Conservation (phyloP, 2,888 invertebrate species). For the Gortyna flavago region DNA sequence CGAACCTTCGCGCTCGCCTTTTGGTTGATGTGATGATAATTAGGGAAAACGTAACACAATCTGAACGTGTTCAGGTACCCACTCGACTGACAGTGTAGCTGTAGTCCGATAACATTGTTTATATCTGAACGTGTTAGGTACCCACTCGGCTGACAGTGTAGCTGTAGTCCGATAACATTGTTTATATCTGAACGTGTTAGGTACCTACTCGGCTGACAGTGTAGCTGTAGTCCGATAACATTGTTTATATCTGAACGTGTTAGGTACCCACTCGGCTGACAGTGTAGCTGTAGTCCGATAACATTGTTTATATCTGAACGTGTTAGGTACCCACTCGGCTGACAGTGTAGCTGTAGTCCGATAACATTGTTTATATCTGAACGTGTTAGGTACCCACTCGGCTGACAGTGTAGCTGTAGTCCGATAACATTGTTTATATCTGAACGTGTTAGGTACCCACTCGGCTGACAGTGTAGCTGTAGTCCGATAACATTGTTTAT, state of each 20-base stretch:
- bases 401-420: too few relatives aligned
- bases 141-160: background rate
- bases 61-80: background rate
- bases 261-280: background rate
- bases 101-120: background rate
- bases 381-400: too few relatives aligned
- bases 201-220: background rate
- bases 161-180: background rate
- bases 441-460: too few relatives aligned
- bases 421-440: too few relatives aligned
- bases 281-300: background rate
- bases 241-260: background rate
- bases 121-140: background rate
- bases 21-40: background rate
- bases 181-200: background rate
- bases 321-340: too few relatives aligned
- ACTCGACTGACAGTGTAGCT: background rate
- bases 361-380: too few relatives aligned
- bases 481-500: too few relatives aligned
- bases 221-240: background rate
- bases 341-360: too few relatives aligned
- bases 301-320: background rate
- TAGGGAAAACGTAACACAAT: background rate
- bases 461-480: too few relatives aligned
- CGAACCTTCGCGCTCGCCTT: background rate